Evolutionary conservation across 2,888 invertebrate genomes (phyloP), one percentile per base, ranked within the genome.

Genomic region (Drosophila quinaria): DNA sequence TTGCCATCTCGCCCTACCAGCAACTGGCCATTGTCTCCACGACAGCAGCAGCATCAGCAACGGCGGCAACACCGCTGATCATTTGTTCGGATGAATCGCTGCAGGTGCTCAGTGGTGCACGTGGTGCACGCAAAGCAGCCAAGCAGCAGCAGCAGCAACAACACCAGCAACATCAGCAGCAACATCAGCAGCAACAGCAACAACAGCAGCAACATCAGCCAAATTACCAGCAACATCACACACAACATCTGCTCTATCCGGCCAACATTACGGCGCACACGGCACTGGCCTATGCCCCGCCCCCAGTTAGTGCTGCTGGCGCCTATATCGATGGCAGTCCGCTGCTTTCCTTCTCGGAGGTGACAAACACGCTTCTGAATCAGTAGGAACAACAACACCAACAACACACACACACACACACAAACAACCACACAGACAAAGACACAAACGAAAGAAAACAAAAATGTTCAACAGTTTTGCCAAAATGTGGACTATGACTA

Each of bases 301-400:
- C 93, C 91, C 91, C 94, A 90, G 93, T 66, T 4, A 92, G 70
- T 41, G 76, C 73, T 47, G 77, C 75, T 11, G 87, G 89, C 6
- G 87, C 90, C 25, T 93, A 94, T 90, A 92, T 93, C 92, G 94
- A 94, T 94, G 94, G 95, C 94, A 95, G 95, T 94, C 95, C 95
- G 94, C 89, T 95, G 94, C 91, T 95, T 94, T 95, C 96, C 94
- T 95, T 96, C 94, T 95, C 95, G 93, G 95, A 96, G 94, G 96
- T 96, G 94, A 96, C 96, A 90, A 95, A 96, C 93, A 95, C 96
- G 88, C 92, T 96, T 91, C 94, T 96, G 92, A 95, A 95, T 92
- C 95, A 95, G 91, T 95, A 93, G 91, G 15, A 31, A 39, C 22
- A 33, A 51, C 3, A 44, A 10, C 33, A 33, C 17, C 39, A 11